Conservation (phyloP, 2,888 invertebrate genomes). For the Coecobrya sp. region DNA sequence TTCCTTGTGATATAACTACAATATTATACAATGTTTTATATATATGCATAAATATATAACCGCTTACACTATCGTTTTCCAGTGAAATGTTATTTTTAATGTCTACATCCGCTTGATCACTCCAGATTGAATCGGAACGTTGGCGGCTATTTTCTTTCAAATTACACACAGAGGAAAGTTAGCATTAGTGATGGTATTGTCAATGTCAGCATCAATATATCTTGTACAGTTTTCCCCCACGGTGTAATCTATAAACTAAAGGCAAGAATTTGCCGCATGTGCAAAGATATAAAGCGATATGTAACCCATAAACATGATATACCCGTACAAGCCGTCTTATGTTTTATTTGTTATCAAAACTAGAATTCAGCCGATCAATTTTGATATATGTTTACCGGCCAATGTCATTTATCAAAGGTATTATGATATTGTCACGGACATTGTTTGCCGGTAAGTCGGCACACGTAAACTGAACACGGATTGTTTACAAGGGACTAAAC, state of each 20-base stretch:
- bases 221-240: conserved; percentile 58
- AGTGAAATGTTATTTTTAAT: conserved; percentile 38
- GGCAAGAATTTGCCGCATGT: background rate
- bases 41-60: too few species aligned
- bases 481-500: background rate
- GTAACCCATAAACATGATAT: background rate
- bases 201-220: conserved; percentile 71
- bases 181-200: conserved; percentile 36
- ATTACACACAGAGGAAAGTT: background rate
- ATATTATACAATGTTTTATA: too few species aligned
- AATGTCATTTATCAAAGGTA: background rate
- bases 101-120: conserved; percentile 5
- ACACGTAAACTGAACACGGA: background rate
- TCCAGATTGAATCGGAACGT: conserved; percentile 35
- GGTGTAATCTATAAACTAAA: conserved; percentile 44
- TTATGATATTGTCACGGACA: background rate
- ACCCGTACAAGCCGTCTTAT: background rate
- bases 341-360: background rate
- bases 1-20: background rate
- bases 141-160: conserved; percentile 51
- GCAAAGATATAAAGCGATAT: conserved; percentile 28
- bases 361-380: background rate
- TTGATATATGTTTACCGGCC: background rate
- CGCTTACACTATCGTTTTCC: background rate
- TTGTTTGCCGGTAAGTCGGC: background rate